These are phyloP conservation scores for Platycheirus rosarum DNA, from an alignment of 2,888 invertebrate species.

Conservation along the genomic window DNA sequence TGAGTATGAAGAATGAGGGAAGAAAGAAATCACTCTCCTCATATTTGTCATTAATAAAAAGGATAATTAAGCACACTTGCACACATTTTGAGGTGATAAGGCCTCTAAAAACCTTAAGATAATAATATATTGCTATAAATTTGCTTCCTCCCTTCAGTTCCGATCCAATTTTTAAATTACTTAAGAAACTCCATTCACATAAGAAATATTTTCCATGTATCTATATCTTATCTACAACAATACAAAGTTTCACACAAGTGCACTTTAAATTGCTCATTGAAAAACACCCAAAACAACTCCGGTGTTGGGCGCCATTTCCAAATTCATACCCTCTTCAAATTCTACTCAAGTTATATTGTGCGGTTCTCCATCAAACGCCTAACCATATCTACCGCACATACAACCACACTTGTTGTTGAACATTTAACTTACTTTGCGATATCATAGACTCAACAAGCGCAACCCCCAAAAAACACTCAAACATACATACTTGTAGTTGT, in stretches of 20 bases:
- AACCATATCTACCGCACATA: conserved; percentile 23
- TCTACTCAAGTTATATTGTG: background rate
- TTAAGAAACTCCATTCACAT: too few species aligned
- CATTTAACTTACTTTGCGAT: conserved; percentile 55
- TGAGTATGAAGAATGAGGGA: too few species aligned
- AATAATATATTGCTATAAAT: too few species aligned
- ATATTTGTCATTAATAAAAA: too few species aligned
- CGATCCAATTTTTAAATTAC: too few species aligned
- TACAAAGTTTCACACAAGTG: background rate
- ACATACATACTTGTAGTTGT: background rate
- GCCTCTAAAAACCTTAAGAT: too few species aligned
- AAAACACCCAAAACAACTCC: background rate
- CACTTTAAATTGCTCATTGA: conserved; percentile 4
- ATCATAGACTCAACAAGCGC: conserved; percentile 58
- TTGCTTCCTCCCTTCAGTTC: too few species aligned
- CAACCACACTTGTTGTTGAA: conserved; percentile 43
- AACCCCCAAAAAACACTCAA: conserved; percentile 34
- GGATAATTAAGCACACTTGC: too few species aligned
- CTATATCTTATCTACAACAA: background rate
- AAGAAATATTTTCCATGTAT: background rate
- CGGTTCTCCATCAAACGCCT: background rate
- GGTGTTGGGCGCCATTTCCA: conserved; percentile 33
- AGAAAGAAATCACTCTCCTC: too few species aligned
- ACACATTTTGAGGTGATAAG: too few species aligned
- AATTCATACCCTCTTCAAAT: conserved; percentile 20